Percentiles rank a stretch among this genome's conserved stretches.
Evolutionary conservation across 1,140 invertebrate species (phyloP).

Genomic region (Plodia interpunctella): DNA sequence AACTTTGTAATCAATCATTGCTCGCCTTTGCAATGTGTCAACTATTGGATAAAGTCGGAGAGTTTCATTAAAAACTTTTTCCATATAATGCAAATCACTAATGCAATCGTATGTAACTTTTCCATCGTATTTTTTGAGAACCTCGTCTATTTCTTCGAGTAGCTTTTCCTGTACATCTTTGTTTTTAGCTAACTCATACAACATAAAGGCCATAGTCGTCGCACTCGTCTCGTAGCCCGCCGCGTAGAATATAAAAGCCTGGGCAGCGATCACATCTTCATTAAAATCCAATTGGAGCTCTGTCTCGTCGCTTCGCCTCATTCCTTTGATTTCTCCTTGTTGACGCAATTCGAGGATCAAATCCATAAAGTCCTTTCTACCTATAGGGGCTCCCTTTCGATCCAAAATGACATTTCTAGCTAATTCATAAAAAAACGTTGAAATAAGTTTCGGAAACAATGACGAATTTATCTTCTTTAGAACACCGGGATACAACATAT

Average conservation of each 20-base stretch:
- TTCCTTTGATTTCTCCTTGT: constrained; percentile 41
- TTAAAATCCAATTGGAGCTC: background rate
- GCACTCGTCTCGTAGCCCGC: constrained; percentile 48
- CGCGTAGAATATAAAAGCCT: constrained; percentile 52
- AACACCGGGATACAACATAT: constrained; percentile 25
- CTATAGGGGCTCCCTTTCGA: constrained; percentile 22
- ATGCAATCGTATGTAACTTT: constrained; percentile 56
- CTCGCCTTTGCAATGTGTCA: constrained; percentile 45
- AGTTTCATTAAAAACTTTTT: constrained; percentile 55
- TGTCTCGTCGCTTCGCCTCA: constrained; percentile 7
- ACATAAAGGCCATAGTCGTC: constrained; percentile 25
- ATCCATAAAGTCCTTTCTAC: constrained; percentile 29
- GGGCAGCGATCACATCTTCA: constrained; percentile 47
- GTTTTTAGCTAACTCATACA: constrained; percentile 55
- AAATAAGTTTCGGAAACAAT: constrained; percentile 15
- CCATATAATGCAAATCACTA: constrained; percentile 58
- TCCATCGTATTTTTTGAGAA: constrained; percentile 47
- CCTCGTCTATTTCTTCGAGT: constrained; percentile 38
- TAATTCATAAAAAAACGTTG: constrained; percentile 19
- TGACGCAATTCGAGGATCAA: constrained; percentile 11
- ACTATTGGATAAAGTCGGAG: constrained; percentile 78
- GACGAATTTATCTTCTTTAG: constrained; percentile 19
- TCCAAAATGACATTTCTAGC: constrained; percentile 17
- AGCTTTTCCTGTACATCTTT: constrained; percentile 49
- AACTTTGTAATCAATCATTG: constrained; percentile 69